Evolutionary conservation across 2,888 invertebrate species (phyloP).

Genomic region (Eumacrocentrus americanus): DNA sequence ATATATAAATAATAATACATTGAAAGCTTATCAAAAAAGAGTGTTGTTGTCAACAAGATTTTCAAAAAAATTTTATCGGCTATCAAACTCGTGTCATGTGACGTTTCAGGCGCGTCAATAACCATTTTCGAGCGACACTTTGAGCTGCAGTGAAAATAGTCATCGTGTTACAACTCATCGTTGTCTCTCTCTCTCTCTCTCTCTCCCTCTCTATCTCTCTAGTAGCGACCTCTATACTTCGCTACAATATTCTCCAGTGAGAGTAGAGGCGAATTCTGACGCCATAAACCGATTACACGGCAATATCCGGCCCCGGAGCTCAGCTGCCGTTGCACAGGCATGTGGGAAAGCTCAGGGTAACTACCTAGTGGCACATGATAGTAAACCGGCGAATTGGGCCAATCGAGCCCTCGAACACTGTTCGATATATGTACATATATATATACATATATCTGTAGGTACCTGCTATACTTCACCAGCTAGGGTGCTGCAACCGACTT

Average conservation of each 20-base stretch:
- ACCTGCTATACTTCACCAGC: constrained; percentile 13
- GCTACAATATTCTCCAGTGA: constrained; percentile 9
- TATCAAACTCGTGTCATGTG: too few species aligned
- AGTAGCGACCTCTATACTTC: too few species aligned
- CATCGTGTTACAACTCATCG: too few species aligned
- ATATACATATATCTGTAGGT: too few species aligned
- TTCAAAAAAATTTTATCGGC: neutral
- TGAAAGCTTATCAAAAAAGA: neutral
- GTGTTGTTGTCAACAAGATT: neutral
- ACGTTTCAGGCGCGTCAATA: neutral
- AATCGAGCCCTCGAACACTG: constrained; percentile 31
- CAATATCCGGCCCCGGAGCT: constrained; percentile 31
- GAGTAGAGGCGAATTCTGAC: constrained; percentile 26
- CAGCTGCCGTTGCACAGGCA: neutral
- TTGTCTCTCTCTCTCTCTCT: too few species aligned
- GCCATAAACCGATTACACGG: constrained; percentile 35
- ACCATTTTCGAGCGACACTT: neutral
- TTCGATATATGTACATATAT: constrained; percentile 34
- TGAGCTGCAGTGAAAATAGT: neutral
- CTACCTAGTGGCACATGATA: neutral
- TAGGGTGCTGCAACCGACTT: constrained; percentile 3
- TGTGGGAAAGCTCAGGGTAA: constrained; percentile 4
- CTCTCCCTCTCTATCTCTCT: too few species aligned
- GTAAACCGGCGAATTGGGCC: constrained; percentile 38
- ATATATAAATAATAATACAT: too few species aligned